A percentile compares a stretch with the other conserved stretches of the same genome.
These are phyloP conservation scores for Brachionus manjavacas DNA, from an alignment of 1,140 invertebrate genomes.

Conservation along the genomic window DNA sequence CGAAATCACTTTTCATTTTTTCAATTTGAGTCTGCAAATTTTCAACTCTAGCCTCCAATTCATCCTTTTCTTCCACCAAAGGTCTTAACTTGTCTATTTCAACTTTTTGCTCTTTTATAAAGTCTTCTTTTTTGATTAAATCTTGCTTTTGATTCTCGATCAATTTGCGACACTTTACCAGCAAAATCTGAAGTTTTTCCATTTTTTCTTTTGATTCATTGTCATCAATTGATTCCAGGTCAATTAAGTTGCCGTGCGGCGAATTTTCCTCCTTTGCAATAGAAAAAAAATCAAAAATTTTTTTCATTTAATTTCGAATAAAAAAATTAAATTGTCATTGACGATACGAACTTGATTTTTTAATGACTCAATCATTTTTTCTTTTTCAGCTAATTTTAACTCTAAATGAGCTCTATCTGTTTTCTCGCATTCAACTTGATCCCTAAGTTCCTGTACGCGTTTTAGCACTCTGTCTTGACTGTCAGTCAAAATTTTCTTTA, in stretches of 20 bases:
- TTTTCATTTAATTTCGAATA: not conserved
- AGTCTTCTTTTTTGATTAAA: not conserved
- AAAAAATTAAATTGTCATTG: not conserved
- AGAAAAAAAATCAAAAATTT: not conserved
- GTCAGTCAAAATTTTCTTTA: constrained; percentile 25
- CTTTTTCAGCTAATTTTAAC: constrained; percentile 5
- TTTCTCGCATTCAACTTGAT: constrained; percentile 23
- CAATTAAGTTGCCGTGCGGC: not conserved
- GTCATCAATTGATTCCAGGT: not conserved
- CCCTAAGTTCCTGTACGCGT: constrained; percentile 22
- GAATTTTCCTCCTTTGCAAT: not conserved
- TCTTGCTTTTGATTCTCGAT: constrained; percentile 27
- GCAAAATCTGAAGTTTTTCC: constrained; percentile 1
- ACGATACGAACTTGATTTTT: constrained; percentile 1
- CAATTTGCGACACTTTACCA: constrained; percentile 2
- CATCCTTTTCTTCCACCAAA: not conserved
- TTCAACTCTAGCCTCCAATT: not conserved
- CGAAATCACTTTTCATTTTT: not conserved
- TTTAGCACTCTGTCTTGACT: constrained; percentile 34
- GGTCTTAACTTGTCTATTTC: not conserved
- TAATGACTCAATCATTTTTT: not conserved
- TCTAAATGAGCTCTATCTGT: not conserved
- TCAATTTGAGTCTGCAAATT: not conserved
- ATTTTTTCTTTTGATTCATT: constrained; percentile 18
- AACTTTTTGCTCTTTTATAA: not conserved